phyloP scores from a whole-genome alignment of 2,113 vertebrate genomes.

The Copsychus sechellarum region DNA sequence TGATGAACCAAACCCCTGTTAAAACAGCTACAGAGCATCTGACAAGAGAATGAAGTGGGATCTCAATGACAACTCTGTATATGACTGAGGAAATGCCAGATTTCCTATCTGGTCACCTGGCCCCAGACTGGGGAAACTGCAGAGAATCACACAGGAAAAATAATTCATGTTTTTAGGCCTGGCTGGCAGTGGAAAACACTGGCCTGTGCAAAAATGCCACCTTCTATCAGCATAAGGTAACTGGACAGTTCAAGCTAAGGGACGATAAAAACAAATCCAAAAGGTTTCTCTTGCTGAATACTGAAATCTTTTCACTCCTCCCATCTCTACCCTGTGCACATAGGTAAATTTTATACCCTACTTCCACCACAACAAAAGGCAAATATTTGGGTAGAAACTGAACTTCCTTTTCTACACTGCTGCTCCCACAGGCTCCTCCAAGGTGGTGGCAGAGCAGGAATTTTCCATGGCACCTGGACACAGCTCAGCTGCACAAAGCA shows the following conservation, averaged over 20 bases:
- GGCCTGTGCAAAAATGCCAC: neutral
- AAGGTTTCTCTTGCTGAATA: neutral
- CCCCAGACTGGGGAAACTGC: neutral
- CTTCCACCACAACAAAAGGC: neutral
- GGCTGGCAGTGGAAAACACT: neutral
- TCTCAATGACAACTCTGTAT: neutral
- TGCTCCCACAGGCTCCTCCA: neutral
- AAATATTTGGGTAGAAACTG: neutral
- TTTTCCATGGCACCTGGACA: neutral
- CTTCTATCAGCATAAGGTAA: neutral
- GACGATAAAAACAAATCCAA: neutral
- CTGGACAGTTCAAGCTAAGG: neutral
- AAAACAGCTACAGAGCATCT: neutral
- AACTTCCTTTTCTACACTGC: neutral
- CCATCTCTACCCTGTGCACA: neutral
- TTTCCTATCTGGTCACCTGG: neutral
- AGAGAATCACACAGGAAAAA: neutral
- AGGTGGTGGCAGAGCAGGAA: neutral
- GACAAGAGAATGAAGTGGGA: rapidly evolving
- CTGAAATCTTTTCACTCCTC: neutral
- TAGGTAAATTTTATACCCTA: neutral
- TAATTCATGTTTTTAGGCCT: neutral
- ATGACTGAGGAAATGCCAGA: neutral
- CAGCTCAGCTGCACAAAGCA: neutral
- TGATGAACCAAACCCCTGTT: neutral